These are phyloP conservation scores for Hucho hucho DNA, from an alignment of 2,113 vertebrate species.

Conservation along the genomic window DNA sequence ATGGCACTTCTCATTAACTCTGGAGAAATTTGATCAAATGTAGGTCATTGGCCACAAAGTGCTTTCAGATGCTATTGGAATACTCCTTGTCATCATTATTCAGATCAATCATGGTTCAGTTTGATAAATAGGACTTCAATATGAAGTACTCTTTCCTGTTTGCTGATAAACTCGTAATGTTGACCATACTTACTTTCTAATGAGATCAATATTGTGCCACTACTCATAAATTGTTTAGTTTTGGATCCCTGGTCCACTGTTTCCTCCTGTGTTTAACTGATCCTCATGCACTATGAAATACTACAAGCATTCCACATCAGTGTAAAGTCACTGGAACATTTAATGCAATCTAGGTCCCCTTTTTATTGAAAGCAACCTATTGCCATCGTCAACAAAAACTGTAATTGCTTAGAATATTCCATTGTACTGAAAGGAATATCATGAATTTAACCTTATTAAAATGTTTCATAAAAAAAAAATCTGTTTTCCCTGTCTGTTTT, in stretches of 20 bases:
- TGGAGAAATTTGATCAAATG: constrained; percentile 38
- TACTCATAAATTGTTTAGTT: constrained; percentile 18
- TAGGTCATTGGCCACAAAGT: constrained; percentile 54
- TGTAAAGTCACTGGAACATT: constrained; percentile 35
- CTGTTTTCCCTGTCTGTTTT: neutral
- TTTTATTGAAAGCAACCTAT: neutral
- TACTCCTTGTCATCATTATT: constrained; percentile 22
- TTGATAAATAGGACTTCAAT: constrained; percentile 46
- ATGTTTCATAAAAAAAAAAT: too few relatives aligned
- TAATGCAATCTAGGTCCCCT: neutral
- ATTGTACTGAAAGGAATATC: too few relatives aligned
- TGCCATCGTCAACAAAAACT: too few relatives aligned
- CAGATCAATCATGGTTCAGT: neutral
- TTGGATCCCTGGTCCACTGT: constrained; percentile 2
- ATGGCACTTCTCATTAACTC: constrained; percentile 45
- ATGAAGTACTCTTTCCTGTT: constrained; percentile 30
- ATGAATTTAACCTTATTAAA: too few relatives aligned
- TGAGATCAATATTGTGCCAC: constrained; percentile 46
- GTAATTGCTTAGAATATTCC: too few relatives aligned
- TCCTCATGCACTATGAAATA: constrained; percentile 36
- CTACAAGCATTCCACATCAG: constrained; percentile 33
- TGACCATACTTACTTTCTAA: constrained; percentile 31
- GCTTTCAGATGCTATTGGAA: constrained; percentile 29
- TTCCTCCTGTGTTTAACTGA: constrained; percentile 24
- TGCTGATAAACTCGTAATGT: constrained; percentile 34